Percentiles rank a stretch among this genome's conserved stretches.
Conservation (phyloP, 2,113 vertebrate genomes). For the Protobothrops mucrosquamatus region DNA sequence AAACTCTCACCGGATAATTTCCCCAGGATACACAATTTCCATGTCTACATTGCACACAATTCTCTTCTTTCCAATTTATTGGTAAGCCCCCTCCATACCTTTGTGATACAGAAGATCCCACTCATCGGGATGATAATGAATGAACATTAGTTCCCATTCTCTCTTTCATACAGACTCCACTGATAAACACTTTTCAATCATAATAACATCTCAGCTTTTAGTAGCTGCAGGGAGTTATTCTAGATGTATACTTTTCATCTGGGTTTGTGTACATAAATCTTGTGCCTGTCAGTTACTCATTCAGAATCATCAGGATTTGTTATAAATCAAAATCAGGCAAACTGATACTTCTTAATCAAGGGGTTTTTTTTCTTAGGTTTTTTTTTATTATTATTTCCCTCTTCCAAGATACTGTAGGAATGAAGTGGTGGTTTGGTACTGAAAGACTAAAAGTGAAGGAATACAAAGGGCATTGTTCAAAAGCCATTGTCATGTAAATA, state of each 20-base stretch:
- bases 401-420: background rate
- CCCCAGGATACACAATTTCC: background rate
- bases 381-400: background rate
- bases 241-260: background rate
- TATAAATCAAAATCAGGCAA: slow-evolving; percentile 24
- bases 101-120: background rate
- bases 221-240: slow-evolving; percentile 12
- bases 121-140: background rate
- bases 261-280: slow-evolving; percentile 25
- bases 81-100: background rate
- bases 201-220: slow-evolving; percentile 14
- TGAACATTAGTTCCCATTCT: background rate
- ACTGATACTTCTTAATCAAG: background rate
- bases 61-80: background rate
- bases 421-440: background rate
- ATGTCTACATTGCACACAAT: background rate
- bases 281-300: background rate
- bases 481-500: background rate
- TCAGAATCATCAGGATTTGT: background rate
- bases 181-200: slow-evolving; percentile 14
- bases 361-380: background rate
- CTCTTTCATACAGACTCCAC: fast-evolving
- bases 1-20: background rate
- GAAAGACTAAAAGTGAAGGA: background rate
- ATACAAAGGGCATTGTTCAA: background rate